Conservation (phyloP, 2,797 vertebrate genomes). For the Cryptoprocta ferox region DNA sequence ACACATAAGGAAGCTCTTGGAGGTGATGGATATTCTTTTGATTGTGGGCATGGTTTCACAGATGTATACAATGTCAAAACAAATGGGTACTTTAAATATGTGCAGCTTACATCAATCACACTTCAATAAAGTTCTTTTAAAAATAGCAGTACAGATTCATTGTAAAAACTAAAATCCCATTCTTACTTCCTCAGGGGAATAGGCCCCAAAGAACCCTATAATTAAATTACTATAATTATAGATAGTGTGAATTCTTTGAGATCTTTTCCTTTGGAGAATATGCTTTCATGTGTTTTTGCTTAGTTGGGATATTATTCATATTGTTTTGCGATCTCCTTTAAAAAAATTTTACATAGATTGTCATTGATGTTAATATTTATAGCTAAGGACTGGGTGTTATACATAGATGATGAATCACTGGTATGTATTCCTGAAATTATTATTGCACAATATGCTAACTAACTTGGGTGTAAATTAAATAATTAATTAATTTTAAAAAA, state of each 20-base stretch:
- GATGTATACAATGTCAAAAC: not conserved
- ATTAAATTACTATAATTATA: not conserved
- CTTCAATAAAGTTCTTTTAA: conserved; percentile 27
- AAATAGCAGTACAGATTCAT: not conserved
- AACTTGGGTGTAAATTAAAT: no score
- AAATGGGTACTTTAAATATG: not conserved
- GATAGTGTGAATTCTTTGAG: not conserved
- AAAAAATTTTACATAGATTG: not conserved
- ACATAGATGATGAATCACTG: no score
- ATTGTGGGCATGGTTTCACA: not conserved
- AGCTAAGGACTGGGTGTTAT: not conserved
- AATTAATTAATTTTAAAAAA: no score
- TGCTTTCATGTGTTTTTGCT: not conserved
- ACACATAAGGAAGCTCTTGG: not conserved
- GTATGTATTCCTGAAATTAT: no score
- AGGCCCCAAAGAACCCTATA: not conserved
- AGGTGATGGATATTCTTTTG: not conserved
- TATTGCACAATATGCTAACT: no score
- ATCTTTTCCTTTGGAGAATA: not conserved
- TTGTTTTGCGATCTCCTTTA: not conserved
- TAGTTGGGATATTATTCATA: not conserved
- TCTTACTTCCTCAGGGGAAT: not conserved
- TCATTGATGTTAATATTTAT: not conserved
- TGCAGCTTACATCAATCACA: not conserved
- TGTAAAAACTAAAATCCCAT: not conserved